These are phyloP conservation scores for Cyaniris semiargus DNA, from an alignment of 2,888 invertebrate genomes.

Conservation along the genomic window DNA sequence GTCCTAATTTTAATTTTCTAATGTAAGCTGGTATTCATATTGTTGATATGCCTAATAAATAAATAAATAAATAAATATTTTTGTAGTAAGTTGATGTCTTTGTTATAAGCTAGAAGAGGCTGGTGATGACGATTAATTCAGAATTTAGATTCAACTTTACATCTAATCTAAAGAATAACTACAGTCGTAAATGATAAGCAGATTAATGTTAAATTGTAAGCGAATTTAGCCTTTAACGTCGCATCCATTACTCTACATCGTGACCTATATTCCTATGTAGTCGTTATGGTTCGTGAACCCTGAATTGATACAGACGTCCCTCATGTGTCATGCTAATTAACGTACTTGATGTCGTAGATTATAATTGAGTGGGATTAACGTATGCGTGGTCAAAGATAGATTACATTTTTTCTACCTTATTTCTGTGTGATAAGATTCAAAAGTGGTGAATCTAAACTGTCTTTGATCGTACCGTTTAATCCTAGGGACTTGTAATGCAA, in stretches of 20 bases:
- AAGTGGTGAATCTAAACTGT: not conserved
- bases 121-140: not conserved
- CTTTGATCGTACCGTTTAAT: not conserved
- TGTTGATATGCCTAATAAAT: no score
- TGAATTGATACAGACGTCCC: conserved; percentile 38
- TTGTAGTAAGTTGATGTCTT: no score
- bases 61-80: no score
- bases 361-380: conserved; percentile 41
- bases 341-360: conserved; percentile 41
- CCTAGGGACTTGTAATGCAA: not conserved
- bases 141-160: not conserved
- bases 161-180: not conserved
- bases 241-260: not conserved
- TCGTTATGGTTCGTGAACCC: conserved; percentile 27
- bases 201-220: not conserved
- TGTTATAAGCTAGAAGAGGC: no score
- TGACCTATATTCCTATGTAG: conserved; percentile 18
- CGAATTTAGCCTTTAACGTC: not conserved
- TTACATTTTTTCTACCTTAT: not conserved
- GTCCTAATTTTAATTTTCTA: no score
- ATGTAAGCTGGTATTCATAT: no score
- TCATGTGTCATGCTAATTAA: conserved; percentile 37
- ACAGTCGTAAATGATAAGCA: no score
- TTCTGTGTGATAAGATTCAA: not conserved
- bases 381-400: not conserved